Base-by-base conservation (phyloP, 2,113 vertebrate species). In the Salvelinus alpinus region DNA sequence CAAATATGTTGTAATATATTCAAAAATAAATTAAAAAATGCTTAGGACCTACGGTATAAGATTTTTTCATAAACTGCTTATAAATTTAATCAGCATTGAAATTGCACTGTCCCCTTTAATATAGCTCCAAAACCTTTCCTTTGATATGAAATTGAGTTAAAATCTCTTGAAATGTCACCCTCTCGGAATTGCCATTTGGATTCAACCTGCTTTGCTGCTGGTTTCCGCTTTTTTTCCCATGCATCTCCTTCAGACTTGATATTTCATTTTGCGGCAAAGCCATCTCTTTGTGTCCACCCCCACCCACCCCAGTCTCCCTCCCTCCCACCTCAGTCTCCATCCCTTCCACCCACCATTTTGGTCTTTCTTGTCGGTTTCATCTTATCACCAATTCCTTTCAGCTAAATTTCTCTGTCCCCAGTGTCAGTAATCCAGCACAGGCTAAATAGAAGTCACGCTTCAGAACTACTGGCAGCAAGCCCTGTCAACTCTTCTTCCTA, bases 101-200 rank as follows among this genome's bases (percentile, higher is more conserved):
- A 70, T 70, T 70, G 44, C 69, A 54, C 47, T 47, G n/a, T 48
- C 38, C 38, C 38, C n/a, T 48, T 24, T 44, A 44, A 64, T 64
- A 31, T 66, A n/a, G 1, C 13, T 68, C 38, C 18, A 20, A 70
- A 70, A 70, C 68, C 68, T 47, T 70, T 22, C 16, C 34, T 22
- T 47, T 70, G 7, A 70, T 22, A 70, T 57, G 69, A 75, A 84
- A 85, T 85, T 47, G 78, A 86, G 75, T n/a, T 51, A 72, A 84
- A 75, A 86, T 87, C 80, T 75, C 70, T 79, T 66, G 78, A 91
- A 92, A 92, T 92, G 87, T 91, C 88, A 91, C 67, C 79, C 84
- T 84, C 86, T 87, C 79, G 75, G 68, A 91, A 89, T 86, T 85
- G 81, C 77, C 85, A 90, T 89, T 83, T 88, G 57, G 67, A 82